Conservation (phyloP, 2,113 vertebrate species). For the Macquaria ambigua region DNA sequence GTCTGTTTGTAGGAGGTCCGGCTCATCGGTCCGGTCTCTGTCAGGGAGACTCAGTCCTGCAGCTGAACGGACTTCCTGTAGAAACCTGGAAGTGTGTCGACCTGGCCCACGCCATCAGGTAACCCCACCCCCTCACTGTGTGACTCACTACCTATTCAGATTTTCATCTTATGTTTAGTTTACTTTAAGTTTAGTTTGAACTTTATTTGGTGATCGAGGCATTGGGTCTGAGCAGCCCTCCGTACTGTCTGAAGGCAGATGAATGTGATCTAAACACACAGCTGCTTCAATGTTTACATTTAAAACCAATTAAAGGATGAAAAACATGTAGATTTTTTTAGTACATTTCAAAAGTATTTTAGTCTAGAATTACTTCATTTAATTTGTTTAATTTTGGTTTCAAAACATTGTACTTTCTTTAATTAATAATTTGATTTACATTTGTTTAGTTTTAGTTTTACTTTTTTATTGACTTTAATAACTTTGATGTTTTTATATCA, state of each 20-base stretch:
- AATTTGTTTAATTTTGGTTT: no score
- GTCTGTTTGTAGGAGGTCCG: conserved; percentile 86
- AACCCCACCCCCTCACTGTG: background rate
- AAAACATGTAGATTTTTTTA: background rate
- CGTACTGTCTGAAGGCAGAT: no score
- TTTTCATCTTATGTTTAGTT: background rate
- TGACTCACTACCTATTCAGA: background rate
- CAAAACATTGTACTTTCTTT: no score
- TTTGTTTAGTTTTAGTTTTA: no score
- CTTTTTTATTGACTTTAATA: no score
- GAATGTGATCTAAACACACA: no score
- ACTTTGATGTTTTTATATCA: background rate
- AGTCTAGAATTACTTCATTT: no score
- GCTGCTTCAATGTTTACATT: background rate
- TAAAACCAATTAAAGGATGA: background rate
- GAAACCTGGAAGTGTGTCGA: conserved; percentile 96
- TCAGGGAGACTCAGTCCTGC: conserved; percentile 91
- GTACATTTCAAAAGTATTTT: no score
- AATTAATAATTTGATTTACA: no score
- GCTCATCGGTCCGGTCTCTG: conserved; percentile 92
- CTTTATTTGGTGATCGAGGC: background rate
- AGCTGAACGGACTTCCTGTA: conserved; percentile 92
- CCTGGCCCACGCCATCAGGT: conserved; percentile 95
- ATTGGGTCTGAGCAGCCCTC: no score
- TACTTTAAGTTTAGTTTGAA: background rate